Evolutionary conservation across 2,797 vertebrate genomes (phyloP), one percentile per base, ranked within the genome.

Genomic region (Phaenicophaeus curvirostris): DNA sequence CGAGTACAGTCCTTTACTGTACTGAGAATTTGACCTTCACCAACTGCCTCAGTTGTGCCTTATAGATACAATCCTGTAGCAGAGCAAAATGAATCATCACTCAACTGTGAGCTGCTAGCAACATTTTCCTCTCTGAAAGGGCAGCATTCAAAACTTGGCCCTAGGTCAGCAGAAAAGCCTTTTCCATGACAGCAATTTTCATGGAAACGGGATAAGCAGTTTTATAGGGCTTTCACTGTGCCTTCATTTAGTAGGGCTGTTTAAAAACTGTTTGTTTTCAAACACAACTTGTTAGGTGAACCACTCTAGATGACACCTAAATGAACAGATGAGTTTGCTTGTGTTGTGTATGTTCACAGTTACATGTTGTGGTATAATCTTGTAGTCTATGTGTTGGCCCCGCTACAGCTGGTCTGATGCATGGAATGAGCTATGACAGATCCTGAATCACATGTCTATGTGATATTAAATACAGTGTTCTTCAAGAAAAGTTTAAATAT

Each of bases 401-500:
- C 57, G 41, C 71, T 85, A 15, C 35, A 53, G 58, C 54, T 84
- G 69, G 27, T 33, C 33, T 67, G 59, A 90, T 39, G 44, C 50
- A 42, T 1, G 44, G 37, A 84, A 79, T 44, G 21, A 73, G 53
- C 67, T 61, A 33, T 15, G 33, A 68, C 23, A 42, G 54, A 85
- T 59, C 53, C 71, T 15, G 37, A 81, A 91, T 65, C 59, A 74
- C 39, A 17, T 39, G 21, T 53, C 87, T 76, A 3, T 33, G 81
- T 74, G 80, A 88, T 35, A 94, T 15, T 16, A 89, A 85, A 71
- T 55, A 84, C 77, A 86, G 37, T 1, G 0, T 63, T 81, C 30
- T 72, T 92, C 79, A 86, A 54, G 73, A 81, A 76, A 93, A 93
- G 55, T 82, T 86, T 73, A 89, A 92, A 78, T 74, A 9, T 39